Conservation (phyloP, 1,140 invertebrate species). For the Mactra quadrangularis region DNA sequence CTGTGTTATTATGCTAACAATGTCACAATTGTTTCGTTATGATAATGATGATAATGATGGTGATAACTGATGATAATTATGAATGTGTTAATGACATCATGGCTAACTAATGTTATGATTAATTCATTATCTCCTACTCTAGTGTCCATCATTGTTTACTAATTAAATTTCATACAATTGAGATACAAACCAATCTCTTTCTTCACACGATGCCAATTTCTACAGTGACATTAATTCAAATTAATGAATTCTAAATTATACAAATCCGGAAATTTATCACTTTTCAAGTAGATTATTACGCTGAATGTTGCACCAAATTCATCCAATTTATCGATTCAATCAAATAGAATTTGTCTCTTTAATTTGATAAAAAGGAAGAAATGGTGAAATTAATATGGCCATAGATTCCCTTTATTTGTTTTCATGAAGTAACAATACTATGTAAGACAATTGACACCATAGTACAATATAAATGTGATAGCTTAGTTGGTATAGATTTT, state of each 20-base stretch:
- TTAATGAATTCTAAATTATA: constrained; percentile 60
- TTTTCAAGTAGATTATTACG: constrained; percentile 42
- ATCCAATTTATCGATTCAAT: constrained; percentile 63
- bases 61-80: constrained; percentile 15
- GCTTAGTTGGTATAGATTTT: no score
- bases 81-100: neutral
- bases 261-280: constrained; percentile 56
- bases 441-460: no score
- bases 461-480: no score
- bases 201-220: constrained; percentile 33
- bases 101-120: neutral
- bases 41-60: constrained; percentile 10
- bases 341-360: constrained; percentile 33
- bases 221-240: constrained; percentile 54
- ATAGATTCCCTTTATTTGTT: constrained; percentile 50
- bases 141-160: neutral
- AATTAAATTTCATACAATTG: neutral
- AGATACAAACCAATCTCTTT: constrained; percentile 19
- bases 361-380: constrained; percentile 57
- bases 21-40: no score
- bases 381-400: constrained; percentile 40
- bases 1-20: no score
- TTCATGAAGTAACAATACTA: constrained; percentile 48
- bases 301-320: constrained; percentile 43
- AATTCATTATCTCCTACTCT: neutral